These are phyloP conservation scores for Tapirus terrestris DNA, from an alignment of 2,113 vertebrate genomes.

Conservation along the genomic window DNA sequence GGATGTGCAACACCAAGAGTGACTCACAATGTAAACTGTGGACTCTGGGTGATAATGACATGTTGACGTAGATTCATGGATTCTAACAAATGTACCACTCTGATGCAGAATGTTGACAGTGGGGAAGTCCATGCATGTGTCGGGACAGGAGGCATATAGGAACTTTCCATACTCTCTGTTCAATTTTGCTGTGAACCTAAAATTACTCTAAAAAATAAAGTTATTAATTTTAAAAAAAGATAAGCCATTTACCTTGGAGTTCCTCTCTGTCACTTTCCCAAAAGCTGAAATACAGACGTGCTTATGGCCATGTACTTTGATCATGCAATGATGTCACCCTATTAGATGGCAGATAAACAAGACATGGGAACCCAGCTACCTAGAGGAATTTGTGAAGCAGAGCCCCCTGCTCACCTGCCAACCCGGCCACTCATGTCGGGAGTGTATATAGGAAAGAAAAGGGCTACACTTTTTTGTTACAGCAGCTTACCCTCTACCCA, in stretches of 20 bases:
- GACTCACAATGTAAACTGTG: not conserved
- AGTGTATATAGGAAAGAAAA: not conserved
- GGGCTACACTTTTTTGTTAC: not conserved
- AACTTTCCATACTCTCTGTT: not conserved
- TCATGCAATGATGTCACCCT: not conserved
- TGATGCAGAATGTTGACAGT: not conserved
- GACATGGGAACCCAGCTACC: not conserved
- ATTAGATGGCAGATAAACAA: too few species aligned
- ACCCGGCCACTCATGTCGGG: rapidly evolving
- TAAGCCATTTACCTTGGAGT: not conserved
- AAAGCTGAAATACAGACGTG: not conserved
- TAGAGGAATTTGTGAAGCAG: not conserved
- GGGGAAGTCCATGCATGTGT: too few species aligned
- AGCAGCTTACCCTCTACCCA: not conserved
- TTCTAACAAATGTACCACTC: not conserved
- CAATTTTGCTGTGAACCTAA: not conserved
- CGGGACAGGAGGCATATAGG: too few species aligned
- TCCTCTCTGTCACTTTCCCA: not conserved
- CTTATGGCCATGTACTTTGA: not conserved
- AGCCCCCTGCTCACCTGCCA: not conserved
- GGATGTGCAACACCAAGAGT: not conserved
- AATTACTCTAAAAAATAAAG: not conserved
- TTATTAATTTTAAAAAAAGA: not conserved
- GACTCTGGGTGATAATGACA: not conserved
- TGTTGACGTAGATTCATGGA: not conserved